These are phyloP conservation scores for Poeciliopsis occidentalis DNA, from an alignment of 2,113 vertebrate species.

Conservation along the genomic window DNA sequence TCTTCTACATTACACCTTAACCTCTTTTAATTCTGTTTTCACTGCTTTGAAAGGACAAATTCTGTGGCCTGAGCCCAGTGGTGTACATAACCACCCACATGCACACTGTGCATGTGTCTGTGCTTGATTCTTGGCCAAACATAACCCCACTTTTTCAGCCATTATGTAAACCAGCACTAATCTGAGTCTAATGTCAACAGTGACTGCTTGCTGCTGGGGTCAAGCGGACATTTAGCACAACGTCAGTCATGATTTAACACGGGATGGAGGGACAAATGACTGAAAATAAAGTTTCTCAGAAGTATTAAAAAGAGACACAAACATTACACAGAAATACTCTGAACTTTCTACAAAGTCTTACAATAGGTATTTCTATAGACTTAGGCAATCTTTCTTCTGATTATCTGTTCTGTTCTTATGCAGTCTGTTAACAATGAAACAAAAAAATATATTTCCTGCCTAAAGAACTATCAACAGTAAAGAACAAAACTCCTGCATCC, in stretches of 20 bases:
- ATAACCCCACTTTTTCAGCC: conserved; percentile 56
- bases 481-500: background rate
- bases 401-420: background rate
- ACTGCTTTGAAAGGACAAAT: conserved; percentile 52
- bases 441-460: background rate
- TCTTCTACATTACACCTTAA: conserved; percentile 15
- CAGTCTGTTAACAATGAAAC: background rate
- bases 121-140: conserved; percentile 46
- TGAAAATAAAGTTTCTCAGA: background rate
- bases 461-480: background rate
- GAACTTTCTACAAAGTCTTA: too few species aligned
- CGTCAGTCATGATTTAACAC: conserved; percentile 29
- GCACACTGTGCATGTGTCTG: conserved; percentile 17
- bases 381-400: background rate
- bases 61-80: conserved; percentile 52
- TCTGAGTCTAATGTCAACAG: conserved; percentile 67
- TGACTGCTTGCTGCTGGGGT: conserved; percentile 31
- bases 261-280: conserved; percentile 3
- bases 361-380: background rate
- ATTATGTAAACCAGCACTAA: conserved; percentile 72
- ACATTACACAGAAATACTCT: too few species aligned
- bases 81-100: conserved; percentile 32
- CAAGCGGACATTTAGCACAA: conserved; percentile 28
- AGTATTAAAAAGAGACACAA: conserved; percentile 8
- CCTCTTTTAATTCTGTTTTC: conserved; percentile 12